Conservation (phyloP, 1,140 invertebrate genomes). For the Trachymyrmex septentrionalis region DNA sequence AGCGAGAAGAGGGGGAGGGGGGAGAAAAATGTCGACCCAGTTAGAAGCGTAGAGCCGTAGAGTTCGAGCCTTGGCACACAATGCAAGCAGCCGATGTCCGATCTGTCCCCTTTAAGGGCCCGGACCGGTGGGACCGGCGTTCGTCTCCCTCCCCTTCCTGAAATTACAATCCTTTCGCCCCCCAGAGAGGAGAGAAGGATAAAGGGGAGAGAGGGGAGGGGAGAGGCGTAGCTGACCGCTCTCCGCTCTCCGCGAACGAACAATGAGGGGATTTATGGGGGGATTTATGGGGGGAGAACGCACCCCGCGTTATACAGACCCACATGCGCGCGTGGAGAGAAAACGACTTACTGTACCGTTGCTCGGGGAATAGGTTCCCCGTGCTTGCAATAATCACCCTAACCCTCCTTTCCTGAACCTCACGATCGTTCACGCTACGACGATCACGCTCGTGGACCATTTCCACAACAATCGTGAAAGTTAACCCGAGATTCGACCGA, state of each 20-base stretch:
- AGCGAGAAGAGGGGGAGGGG: background rate
- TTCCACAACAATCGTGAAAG: background rate
- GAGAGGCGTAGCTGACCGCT: constrained; percentile 64
- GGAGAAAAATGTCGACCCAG: constrained; percentile 54
- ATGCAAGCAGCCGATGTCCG: constrained; percentile 53
- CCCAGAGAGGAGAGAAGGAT: background rate
- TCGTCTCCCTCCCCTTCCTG: constrained; percentile 9
- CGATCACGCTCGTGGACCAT: background rate
- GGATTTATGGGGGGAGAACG: constrained; percentile 57
- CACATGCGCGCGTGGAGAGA: constrained; percentile 41
- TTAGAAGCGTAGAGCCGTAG: constrained; percentile 24
- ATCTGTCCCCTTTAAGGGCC: constrained; percentile 59
- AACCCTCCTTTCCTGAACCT: constrained; percentile 5
- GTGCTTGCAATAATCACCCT: constrained; percentile 32
- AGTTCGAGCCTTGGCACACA: constrained; percentile 36
- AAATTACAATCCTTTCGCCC: constrained; percentile 68
- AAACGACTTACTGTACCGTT: constrained; percentile 34
- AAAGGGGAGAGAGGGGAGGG: background rate
- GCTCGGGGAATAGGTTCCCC: constrained; percentile 1
- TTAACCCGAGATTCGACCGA: background rate
- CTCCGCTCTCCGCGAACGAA: constrained; percentile 4
- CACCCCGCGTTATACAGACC: constrained; percentile 59
- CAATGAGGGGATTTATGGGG: constrained; percentile 63
- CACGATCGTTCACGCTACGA: background rate
- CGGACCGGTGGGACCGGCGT: constrained; percentile 50